Conservation (phyloP, 2,797 vertebrate species). For the Labroides dimidiatus region DNA sequence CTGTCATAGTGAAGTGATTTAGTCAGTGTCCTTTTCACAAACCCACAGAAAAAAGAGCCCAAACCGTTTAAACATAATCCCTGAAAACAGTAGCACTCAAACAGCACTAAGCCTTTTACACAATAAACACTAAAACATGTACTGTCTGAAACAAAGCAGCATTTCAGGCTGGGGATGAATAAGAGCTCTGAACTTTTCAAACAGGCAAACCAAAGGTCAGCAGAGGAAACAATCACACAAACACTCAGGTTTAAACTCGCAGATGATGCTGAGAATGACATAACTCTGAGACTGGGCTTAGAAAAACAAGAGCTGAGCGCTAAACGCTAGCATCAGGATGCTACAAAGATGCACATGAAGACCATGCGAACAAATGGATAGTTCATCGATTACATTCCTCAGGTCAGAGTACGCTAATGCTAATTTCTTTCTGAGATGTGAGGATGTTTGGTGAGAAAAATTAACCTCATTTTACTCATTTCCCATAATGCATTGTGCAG, state of each 20-base stretch:
- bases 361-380: no score
- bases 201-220: not conserved
- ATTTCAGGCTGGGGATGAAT: not conserved
- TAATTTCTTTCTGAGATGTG: no score
- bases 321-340: not conserved
- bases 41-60: conserved; percentile 7
- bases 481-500: no score
- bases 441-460: no score
- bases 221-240: not conserved
- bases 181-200: not conserved
- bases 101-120: not conserved
- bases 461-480: no score
- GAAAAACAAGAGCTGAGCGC: not conserved
- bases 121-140: not conserved
- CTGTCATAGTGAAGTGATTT: conserved; percentile 3
- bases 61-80: not conserved
- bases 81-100: not conserved
- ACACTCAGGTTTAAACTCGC: conserved; percentile 1
- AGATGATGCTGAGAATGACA: conserved; percentile 2
- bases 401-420: no score
- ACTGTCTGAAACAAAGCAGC: not conserved
- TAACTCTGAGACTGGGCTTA: not conserved
- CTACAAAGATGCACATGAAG: not conserved
- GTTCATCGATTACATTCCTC: no score
- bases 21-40: conserved; percentile 3